Percentiles rank a stretch among this genome's conserved stretches.
Conservation (phyloP, 2,113 vertebrate species). For the Machaerirhynchus nigripectus region DNA sequence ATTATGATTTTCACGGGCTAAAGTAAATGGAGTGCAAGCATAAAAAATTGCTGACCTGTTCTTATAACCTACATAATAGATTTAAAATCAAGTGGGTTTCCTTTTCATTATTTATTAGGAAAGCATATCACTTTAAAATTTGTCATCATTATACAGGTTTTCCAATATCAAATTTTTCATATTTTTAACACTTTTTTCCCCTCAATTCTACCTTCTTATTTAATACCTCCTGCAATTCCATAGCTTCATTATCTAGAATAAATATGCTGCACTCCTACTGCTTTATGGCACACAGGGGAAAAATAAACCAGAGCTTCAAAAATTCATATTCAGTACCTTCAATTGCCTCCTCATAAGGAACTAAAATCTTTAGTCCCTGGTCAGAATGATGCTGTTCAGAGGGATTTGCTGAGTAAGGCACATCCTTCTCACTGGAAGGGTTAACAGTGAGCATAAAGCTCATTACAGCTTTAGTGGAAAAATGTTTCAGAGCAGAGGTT, state of each 20-base stretch:
- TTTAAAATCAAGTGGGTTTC: not conserved
- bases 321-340: not conserved
- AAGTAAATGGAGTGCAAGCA: not conserved
- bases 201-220: not conserved
- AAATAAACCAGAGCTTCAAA: constrained; percentile 15
- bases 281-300: not conserved
- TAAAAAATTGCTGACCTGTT: not conserved
- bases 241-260: constrained; percentile 25
- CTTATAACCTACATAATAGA: not conserved
- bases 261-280: not conserved
- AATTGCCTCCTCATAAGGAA: not conserved
- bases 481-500: not conserved
- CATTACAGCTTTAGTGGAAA: not conserved
- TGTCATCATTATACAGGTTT: not conserved
- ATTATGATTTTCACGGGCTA: not conserved
- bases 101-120: not conserved
- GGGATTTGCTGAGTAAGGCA: not conserved
- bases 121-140: not conserved
- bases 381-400: not conserved
- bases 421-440: not conserved
- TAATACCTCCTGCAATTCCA: constrained; percentile 7
- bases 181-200: not conserved
- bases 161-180: not conserved
- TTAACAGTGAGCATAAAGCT: not conserved
- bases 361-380: not conserved